A percentile compares a stretch with the other conserved stretches of the same genome.
Evolutionary conservation across 2,888 invertebrate species (phyloP).

Genomic region (Xiphydria camelus): DNA sequence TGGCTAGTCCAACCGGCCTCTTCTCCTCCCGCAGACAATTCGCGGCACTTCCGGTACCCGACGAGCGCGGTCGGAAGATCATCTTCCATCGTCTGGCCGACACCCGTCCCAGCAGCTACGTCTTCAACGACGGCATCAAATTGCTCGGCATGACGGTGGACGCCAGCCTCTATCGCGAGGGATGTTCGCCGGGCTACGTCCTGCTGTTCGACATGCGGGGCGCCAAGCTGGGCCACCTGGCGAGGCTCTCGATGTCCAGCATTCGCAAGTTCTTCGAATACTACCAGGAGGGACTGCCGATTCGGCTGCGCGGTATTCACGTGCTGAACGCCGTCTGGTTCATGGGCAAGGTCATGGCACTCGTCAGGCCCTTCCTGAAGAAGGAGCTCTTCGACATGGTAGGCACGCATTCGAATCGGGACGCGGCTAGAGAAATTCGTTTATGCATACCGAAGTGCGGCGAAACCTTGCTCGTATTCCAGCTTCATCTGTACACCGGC

Average conservation of each 20-base stretch:
- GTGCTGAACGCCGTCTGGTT: constrained; percentile 64
- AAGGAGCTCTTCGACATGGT: constrained; percentile 57
- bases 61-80: constrained; percentile 64
- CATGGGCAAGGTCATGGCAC: constrained; percentile 58
- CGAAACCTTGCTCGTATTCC: constrained; percentile 39
- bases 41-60: constrained; percentile 63
- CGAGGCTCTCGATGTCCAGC: constrained; percentile 63
- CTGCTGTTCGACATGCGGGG: constrained; percentile 72
- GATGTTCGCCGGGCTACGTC: constrained; percentile 67
- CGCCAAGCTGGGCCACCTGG: constrained; percentile 65
- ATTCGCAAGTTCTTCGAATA: constrained; percentile 69
- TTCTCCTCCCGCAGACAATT: constrained; percentile 63
- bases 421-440: no score
- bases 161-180: constrained; percentile 62
- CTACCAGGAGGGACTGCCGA: constrained; percentile 71
- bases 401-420: no score
- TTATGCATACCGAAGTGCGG: no score
- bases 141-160: constrained; percentile 66
- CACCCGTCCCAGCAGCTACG: constrained; percentile 64
- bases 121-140: constrained; percentile 65
- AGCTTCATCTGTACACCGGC: constrained; percentile 67
- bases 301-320: constrained; percentile 69
- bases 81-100: constrained; percentile 66
- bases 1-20: no score
- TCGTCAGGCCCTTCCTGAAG: constrained; percentile 59